A percentile compares a stretch with the other conserved stretches of the same genome.
phyloP scores from a whole-genome alignment of 2,797 vertebrate genomes.

The Dendrocincla tyrannina region DNA sequence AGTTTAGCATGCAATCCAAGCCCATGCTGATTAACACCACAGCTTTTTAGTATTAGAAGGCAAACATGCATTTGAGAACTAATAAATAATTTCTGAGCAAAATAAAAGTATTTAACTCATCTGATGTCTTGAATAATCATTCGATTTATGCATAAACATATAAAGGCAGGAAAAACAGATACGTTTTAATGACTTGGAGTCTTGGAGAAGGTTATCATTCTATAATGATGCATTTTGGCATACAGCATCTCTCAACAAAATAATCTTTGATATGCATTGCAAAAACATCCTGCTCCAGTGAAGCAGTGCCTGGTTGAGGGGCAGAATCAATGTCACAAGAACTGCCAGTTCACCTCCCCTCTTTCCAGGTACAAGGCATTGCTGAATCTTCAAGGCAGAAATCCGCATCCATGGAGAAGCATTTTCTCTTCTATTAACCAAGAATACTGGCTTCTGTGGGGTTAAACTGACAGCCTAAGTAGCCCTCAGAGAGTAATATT shows the following conservation, averaged over 20 bases:
- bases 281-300: neutral
- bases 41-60: neutral
- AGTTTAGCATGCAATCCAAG: neutral
- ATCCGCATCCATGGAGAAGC: neutral
- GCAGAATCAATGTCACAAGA: neutral
- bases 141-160: slow-evolving; percentile 6
- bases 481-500: neutral
- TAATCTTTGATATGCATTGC: neutral
- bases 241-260: neutral
- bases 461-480: neutral
- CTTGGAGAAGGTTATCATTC: neutral
- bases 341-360: neutral
- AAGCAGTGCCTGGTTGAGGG: neutral
- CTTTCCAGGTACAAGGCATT: neutral
- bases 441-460: neutral
- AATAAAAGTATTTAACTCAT: slow-evolving; percentile 19
- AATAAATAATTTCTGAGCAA: slow-evolving; percentile 50
- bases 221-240: neutral
- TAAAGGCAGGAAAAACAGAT: slow-evolving; percentile 12
- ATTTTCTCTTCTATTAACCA: neutral
- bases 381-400: neutral
- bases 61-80: neutral
- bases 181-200: neutral
- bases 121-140: slow-evolving; percentile 34
- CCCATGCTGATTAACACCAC: neutral